These are phyloP conservation scores for Meloidogyne floridensis DNA, from an alignment of 1,140 invertebrate species.

Conservation along the genomic window DNA sequence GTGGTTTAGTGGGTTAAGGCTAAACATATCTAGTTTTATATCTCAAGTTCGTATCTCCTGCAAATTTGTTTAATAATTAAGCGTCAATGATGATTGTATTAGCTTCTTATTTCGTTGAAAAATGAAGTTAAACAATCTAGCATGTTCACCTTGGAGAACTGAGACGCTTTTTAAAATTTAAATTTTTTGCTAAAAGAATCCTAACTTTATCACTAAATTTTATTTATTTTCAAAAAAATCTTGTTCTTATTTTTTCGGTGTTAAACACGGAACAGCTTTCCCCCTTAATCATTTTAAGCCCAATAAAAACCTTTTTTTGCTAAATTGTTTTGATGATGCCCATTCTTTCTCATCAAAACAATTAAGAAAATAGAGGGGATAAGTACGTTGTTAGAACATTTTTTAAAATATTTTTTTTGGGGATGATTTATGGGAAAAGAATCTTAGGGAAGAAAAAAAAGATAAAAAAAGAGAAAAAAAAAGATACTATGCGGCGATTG, in stretches of 20 bases:
- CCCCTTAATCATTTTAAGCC: background rate
- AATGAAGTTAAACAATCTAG: background rate
- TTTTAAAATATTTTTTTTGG: no score
- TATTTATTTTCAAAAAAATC: no score
- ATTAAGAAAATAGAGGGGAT: no score
- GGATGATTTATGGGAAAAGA: no score
- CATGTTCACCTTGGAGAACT: slow-evolving; percentile 5
- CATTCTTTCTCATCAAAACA: no score
- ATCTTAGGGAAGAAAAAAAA: no score
- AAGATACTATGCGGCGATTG: no score
- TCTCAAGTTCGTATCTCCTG: background rate
- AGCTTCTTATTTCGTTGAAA: background rate
- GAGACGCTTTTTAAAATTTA: background rate
- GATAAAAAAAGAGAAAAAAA: no score
- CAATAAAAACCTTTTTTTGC: no score
- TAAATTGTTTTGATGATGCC: no score
- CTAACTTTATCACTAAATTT: background rate
- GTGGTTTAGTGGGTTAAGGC: background rate
- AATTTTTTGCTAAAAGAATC: background rate
- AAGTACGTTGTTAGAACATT: no score
- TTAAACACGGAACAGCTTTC: background rate
- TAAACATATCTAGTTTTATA: background rate
- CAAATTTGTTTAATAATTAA: background rate
- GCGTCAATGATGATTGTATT: slow-evolving; percentile 5
- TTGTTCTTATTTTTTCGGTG: no score